Conservation (phyloP, 2,113 vertebrate genomes). For the Dryoscopus gambensis region DNA sequence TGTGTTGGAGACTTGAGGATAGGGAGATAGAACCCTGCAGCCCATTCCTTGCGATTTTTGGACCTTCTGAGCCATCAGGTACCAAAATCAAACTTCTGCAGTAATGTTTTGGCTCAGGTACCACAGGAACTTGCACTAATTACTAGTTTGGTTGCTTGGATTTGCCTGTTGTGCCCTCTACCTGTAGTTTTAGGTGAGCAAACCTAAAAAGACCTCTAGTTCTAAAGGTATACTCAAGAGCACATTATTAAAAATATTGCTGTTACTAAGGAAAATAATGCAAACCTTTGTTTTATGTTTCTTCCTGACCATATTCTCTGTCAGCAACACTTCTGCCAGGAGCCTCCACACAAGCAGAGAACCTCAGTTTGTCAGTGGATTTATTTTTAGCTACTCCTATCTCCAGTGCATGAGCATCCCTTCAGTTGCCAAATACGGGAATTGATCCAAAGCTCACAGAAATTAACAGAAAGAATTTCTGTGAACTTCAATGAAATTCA, state of each 20-base stretch:
- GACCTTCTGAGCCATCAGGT: not conserved
- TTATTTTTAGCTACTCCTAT: not conserved
- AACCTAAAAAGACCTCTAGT: not conserved
- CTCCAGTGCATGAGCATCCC: not conserved
- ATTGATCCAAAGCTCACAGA: not conserved
- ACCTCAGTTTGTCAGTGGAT: not conserved
- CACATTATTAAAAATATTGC: not conserved
- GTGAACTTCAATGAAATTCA: not conserved
- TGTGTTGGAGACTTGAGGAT: not conserved
- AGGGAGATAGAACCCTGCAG: not conserved
- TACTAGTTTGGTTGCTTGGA: not conserved
- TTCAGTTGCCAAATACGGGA: not conserved
- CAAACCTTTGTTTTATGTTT: not conserved
- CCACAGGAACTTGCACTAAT: not conserved
- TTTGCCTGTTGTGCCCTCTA: not conserved
- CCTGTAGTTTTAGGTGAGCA: not conserved
- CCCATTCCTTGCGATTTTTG: not conserved
- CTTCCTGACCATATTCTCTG: not conserved
- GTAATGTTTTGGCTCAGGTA: not conserved
- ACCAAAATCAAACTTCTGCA: not conserved
- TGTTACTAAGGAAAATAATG: not conserved
- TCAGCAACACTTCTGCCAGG: not conserved
- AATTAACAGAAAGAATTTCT: not conserved
- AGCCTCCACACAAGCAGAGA: not conserved
- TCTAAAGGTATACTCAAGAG: not conserved